Evolutionary conservation across 2,113 vertebrate genomes (phyloP).

Genomic region (Fukomys damarensis): DNA sequence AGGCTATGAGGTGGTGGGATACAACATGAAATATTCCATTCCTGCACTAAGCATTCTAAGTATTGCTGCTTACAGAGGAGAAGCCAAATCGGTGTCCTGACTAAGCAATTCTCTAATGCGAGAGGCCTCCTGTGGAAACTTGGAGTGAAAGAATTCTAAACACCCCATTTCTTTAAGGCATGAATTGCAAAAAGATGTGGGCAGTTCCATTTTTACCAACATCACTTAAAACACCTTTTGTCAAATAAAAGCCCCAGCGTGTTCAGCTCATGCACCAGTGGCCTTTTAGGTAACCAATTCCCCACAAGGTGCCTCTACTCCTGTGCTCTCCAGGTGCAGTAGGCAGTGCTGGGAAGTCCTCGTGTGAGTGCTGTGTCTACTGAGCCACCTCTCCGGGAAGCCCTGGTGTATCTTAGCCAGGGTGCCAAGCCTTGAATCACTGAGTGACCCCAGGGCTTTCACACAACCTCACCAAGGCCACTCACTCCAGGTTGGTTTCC

Average conservation of each 20-base stretch:
- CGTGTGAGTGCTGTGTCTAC: accelerated
- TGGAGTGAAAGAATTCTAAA: neutral
- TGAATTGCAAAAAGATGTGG: neutral
- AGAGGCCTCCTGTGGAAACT: neutral
- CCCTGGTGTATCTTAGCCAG: accelerated
- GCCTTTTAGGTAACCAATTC: accelerated
- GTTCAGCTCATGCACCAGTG: accelerated
- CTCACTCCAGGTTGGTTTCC: conserved; percentile 60
- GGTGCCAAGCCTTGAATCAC: accelerated
- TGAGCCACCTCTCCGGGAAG: accelerated
- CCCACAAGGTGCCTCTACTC: accelerated
- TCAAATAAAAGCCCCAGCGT: accelerated
- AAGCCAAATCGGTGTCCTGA: neutral
- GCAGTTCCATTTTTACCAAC: neutral
- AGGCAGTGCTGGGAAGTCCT: accelerated
- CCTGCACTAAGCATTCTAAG: accelerated
- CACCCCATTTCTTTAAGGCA: neutral
- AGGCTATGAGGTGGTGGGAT: accelerated
- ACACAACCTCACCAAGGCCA: accelerated
- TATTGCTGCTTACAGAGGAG: neutral
- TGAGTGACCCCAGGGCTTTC: neutral
- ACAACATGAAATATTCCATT: accelerated
- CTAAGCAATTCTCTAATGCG: neutral
- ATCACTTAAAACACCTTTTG: neutral
- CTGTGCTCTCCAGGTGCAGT: accelerated